Percentiles rank a stretch among this genome's conserved stretches.
These are phyloP conservation scores for Steinernema carpocapsae DNA, from an alignment of 2,888 invertebrate species.

Conservation along the genomic window DNA sequence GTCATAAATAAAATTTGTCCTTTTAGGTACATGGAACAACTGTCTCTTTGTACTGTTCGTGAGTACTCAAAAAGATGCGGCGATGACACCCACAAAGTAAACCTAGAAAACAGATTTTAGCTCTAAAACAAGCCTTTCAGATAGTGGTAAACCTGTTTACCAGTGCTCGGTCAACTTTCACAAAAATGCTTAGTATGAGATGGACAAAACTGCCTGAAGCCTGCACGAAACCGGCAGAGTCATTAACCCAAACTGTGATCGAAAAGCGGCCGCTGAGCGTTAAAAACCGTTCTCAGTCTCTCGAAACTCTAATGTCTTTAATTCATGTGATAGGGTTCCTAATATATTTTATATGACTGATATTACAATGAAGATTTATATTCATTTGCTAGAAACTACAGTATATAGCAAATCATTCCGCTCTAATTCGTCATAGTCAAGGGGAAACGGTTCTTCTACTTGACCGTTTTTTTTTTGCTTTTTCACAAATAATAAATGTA, in stretches of 20 bases:
- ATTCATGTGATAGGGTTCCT: too few species aligned
- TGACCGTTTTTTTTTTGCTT: too few species aligned
- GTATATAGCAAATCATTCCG: too few species aligned
- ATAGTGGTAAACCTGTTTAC: conserved; percentile 24
- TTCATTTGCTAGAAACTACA: too few species aligned
- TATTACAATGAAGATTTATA: too few species aligned
- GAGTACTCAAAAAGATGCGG: conserved; percentile 18
- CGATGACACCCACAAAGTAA: not conserved
- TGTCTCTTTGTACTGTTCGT: not conserved
- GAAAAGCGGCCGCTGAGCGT: conserved; percentile 3
- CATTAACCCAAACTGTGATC: not conserved
- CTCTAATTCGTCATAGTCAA: too few species aligned
- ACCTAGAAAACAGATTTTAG: not conserved
- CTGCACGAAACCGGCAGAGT: not conserved
- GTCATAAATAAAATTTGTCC: not conserved
- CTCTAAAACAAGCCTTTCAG: not conserved
- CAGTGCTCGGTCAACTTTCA: conserved; percentile 16
- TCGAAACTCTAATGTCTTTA: too few species aligned
- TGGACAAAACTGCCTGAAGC: conserved; percentile 9
- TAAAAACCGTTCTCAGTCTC: not conserved
- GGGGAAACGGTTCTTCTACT: too few species aligned
- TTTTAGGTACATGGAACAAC: conserved; percentile 11
- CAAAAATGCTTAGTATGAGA: conserved; percentile 23
- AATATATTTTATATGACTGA: too few species aligned
- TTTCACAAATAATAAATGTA: too few species aligned